Percentiles rank a stretch among this genome's conserved stretches.
These are phyloP conservation scores for Drosophila sp. DNA, from an alignment of 1,140 invertebrate genomes.

Conservation along the genomic window DNA sequence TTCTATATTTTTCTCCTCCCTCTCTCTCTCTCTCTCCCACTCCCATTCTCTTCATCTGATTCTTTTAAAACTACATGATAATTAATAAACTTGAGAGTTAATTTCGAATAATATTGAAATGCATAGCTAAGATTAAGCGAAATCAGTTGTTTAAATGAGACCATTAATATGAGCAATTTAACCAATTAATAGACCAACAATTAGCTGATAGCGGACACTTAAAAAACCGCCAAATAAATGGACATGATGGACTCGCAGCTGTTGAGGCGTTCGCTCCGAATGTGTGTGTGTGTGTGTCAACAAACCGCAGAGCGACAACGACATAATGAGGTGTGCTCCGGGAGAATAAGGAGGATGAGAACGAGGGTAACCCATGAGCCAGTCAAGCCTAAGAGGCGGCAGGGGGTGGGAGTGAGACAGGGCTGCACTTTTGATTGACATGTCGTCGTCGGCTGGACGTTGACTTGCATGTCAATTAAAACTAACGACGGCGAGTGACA, in stretches of 20 bases:
- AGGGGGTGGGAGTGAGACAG: slow-evolving; percentile 17
- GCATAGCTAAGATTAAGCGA: slow-evolving; percentile 33
- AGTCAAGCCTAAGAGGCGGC: slow-evolving; percentile 7
- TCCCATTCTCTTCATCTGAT: too few species aligned
- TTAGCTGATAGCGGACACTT: slow-evolving; percentile 19
- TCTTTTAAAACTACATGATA: too few species aligned
- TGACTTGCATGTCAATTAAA: slow-evolving; percentile 84
- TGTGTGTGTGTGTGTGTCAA: slow-evolving; percentile 58
- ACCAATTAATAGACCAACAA: slow-evolving; percentile 56
- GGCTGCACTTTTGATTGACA: slow-evolving; percentile 79
- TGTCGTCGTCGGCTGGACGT: slow-evolving; percentile 74
- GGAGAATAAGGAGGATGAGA: not conserved
- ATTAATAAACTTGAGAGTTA: too few species aligned
- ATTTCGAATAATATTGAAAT: too few species aligned
- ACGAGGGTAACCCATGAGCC: not conserved
- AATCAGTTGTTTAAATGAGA: slow-evolving; percentile 35
- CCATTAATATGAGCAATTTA: slow-evolving; percentile 9
- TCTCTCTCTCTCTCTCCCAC: too few species aligned
- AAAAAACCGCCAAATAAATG: slow-evolving; percentile 40
- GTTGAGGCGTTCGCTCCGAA: slow-evolving; percentile 18
- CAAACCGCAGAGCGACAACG: slow-evolving; percentile 61
- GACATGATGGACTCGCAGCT: slow-evolving; percentile 55
- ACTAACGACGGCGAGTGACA: slow-evolving; percentile 68
- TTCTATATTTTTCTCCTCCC: too few species aligned
- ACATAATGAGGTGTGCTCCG: slow-evolving; percentile 62